These are phyloP conservation scores for Colius striatus DNA, from an alignment of 2,113 vertebrate genomes.

Conservation along the genomic window DNA sequence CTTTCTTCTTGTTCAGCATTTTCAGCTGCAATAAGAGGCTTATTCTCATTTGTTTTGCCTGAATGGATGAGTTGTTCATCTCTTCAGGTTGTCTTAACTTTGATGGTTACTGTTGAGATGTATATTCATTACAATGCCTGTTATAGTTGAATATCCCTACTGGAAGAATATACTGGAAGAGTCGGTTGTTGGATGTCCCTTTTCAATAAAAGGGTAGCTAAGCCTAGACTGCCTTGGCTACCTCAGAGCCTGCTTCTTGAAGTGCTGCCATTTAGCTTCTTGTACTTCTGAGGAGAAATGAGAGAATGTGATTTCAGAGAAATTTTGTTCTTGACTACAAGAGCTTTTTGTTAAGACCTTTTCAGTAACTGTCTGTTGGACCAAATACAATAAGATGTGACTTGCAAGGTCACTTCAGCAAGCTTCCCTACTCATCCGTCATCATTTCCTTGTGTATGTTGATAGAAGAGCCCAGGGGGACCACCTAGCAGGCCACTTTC, in stretches of 20 bases:
- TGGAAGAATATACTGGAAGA: background rate
- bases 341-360: background rate
- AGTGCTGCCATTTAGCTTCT: background rate
- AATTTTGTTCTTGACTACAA: background rate
- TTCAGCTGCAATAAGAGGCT: slow-evolving; percentile 1
- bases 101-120: background rate
- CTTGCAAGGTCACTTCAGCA: background rate
- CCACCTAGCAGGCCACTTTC: background rate
- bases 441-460: background rate
- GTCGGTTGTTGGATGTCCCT: background rate
- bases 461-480: background rate
- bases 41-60: slow-evolving; percentile 12
- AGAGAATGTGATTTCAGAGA: background rate
- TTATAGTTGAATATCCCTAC: background rate
- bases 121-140: background rate
- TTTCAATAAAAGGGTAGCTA: background rate
- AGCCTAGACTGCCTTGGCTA: background rate
- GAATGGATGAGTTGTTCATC: background rate
- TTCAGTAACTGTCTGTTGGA: background rate
- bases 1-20: background rate
- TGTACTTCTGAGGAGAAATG: background rate
- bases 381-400: background rate
- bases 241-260: background rate
- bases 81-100: background rate
- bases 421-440: background rate